Evolutionary conservation across 2,113 vertebrate species (phyloP), one percentile per base, ranked within the genome.

Genomic region (Dasyprocta punctata): DNA sequence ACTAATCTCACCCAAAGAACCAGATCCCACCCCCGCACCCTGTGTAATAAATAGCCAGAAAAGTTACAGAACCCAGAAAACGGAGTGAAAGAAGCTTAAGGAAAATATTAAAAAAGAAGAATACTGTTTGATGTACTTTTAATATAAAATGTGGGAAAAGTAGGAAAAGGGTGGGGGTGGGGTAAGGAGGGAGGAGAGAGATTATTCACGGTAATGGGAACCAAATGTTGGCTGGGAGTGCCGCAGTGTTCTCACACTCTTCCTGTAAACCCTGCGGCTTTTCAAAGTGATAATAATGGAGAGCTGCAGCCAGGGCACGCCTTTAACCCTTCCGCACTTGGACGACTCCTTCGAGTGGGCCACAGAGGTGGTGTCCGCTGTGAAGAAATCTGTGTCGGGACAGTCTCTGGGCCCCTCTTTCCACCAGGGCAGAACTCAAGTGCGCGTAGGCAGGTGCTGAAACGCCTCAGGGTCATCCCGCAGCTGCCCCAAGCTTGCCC

Each of bases 191-290:
- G 97, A 97, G 97, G 95, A 98, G 96, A 94, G 97, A 95, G 93
- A 97, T 98, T 98, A 98, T 99, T 99, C 98, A 90, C 92, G 86
- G 97, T 99, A 99, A 99, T 99, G 98, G 97, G 97, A 99, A 98
- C 99, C 99, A 99, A 99, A 99, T 99, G 99, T 99, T 98, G 98
- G 98, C 97, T 77, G 92, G 80, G 96, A 98, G 94, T 16, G 56
- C 97, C 87, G 96, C 98, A 83, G 97, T 77, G 61, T 97, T 98
- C 98, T 99, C 98, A 96, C 97, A 98, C 96, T 98, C 98, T 98
- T 98, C 98, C 98, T 98, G 97, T 98, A 98, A 98, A 97, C 82
- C 92, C 78, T 82, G 36, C 47, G 1, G 98, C 98, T 97, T 98
- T 98, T 98, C 98, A 98, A 97, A 98, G 98, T 93, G 96, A 96